Evolutionary conservation across 2,888 invertebrate genomes (phyloP).

Genomic region (Zele albiditarsus): DNA sequence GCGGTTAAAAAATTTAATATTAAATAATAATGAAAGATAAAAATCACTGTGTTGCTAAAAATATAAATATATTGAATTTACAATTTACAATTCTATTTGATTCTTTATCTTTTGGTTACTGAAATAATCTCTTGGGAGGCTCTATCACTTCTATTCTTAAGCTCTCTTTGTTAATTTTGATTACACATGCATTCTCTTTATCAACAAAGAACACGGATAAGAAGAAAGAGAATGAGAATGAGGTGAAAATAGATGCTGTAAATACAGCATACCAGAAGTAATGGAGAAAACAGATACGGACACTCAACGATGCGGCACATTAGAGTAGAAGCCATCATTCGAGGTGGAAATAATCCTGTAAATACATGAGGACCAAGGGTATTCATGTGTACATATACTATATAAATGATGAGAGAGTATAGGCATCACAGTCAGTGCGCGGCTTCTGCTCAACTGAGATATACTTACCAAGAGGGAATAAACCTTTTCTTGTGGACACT

Average conservation of each 20-base stretch:
- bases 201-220: neutral
- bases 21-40: no score
- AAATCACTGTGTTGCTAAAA: no score
- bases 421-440: neutral
- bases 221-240: neutral
- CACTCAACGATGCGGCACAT: conserved; percentile 21
- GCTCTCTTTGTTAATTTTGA: neutral
- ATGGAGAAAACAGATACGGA: conserved; percentile 31
- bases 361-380: neutral
- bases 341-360: conserved; percentile 37
- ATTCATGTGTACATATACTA: neutral
- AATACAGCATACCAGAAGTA: conserved; percentile 3
- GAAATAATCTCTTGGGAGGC: no score
- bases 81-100: no score
- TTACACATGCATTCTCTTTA: neutral
- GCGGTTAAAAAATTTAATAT: no score
- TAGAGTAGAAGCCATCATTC: conserved; percentile 8
- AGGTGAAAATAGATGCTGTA: conserved; percentile 9
- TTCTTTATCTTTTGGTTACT: no score
- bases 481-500: neutral
- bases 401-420: neutral
- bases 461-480: neutral
- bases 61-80: no score
- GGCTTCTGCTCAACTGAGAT: conserved; percentile 24
- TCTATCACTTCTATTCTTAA: neutral